Evolutionary conservation across 1,140 invertebrate genomes (phyloP), one percentile per base, ranked within the genome.

Genomic region (Apis laboriosa): DNA sequence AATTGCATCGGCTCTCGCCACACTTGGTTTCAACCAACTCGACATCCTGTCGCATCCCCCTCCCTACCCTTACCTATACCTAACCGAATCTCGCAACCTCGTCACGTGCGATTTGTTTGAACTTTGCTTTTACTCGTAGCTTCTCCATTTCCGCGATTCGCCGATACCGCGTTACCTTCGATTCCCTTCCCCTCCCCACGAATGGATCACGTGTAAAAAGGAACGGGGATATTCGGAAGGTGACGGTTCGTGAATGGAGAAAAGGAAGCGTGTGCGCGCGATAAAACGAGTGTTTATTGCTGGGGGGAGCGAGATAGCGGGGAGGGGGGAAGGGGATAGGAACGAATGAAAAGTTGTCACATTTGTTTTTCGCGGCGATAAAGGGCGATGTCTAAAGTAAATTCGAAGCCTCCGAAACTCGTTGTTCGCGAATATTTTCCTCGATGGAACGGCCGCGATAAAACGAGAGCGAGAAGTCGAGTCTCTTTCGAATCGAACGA

Each of bases 81-180:
- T 34, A 34, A 34, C 28, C 79, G 43, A 73, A 88, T 90, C 81
- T 55, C 58, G n/a, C 61, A 88, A 74, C 83, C 86, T 28, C 67
- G 83, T 86, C 90, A 90, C 90, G 90, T 90, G 83, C 86, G 86
- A 90, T 90, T 90, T 89, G 89, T 90, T 91, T 86, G 89, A 91
- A 91, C 90, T 91, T 91, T 91, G 78, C 89, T 90, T 90, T 91
- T 89, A 86, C 83, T 86, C 85, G 83, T 88, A 84, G 64, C 75
- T 73, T 64, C 53, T 74, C 84, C 72, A 78, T 66, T 84, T 76
- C 63, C 80, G 84, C 74, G 72, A 77, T 80, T 72, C 66, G 21
- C 28, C 63, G 34, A 77, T 83, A 71, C 80, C 34, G 13, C 71
- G 72, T 76, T 84, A 71, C 75, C 82, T 87, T 82, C 61, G 34